Percentiles rank a stretch among this genome's conserved stretches.
phyloP scores from a whole-genome alignment of 2,888 invertebrate species.

The Andrena praecox region DNA sequence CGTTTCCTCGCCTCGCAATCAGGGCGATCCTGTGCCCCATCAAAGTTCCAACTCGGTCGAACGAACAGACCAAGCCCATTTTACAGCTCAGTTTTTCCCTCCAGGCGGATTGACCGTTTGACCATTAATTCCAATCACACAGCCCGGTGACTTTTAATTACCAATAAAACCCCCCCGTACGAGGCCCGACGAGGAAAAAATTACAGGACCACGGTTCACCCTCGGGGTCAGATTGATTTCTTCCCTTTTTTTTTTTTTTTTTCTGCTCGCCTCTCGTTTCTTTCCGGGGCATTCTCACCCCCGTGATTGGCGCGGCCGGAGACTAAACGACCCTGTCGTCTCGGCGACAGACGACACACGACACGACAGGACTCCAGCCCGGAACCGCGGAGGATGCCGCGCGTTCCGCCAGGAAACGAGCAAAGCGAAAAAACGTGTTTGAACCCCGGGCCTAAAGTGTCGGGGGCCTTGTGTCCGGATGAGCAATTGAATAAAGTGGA shows the following conservation, averaged over 20 bases:
- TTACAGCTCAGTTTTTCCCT: constrained; percentile 70
- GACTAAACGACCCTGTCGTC: constrained; percentile 63
- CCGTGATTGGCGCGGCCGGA: constrained; percentile 42
- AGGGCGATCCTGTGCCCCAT: constrained; percentile 24
- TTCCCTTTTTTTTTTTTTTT: constrained; percentile 30
- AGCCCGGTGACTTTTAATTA: constrained; percentile 83
- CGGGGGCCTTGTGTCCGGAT: constrained; percentile 72
- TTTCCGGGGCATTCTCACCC: constrained; percentile 51
- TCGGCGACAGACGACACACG: constrained; percentile 49
- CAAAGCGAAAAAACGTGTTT: constrained; percentile 83
- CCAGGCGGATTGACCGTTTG: constrained; percentile 80
- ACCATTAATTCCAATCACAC: constrained; percentile 84
- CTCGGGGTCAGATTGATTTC: constrained; percentile 65
- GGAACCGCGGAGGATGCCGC: constrained; percentile 68
- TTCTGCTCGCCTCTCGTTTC: constrained; percentile 2
- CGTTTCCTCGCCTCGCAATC: constrained; percentile 44
- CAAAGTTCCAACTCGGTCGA: constrained; percentile 46
- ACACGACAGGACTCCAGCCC: constrained; percentile 34
- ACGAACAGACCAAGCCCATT: constrained; percentile 51
- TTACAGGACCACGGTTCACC: constrained; percentile 68
- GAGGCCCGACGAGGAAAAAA: constrained; percentile 79
- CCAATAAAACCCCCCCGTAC: constrained; percentile 82
- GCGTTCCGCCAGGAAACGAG: constrained; percentile 78
- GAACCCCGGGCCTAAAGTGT: constrained; percentile 68
- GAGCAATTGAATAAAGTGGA: constrained; percentile 81